Evolutionary conservation across 2,797 vertebrate species (phyloP).

Genomic region (Periparus ater): DNA sequence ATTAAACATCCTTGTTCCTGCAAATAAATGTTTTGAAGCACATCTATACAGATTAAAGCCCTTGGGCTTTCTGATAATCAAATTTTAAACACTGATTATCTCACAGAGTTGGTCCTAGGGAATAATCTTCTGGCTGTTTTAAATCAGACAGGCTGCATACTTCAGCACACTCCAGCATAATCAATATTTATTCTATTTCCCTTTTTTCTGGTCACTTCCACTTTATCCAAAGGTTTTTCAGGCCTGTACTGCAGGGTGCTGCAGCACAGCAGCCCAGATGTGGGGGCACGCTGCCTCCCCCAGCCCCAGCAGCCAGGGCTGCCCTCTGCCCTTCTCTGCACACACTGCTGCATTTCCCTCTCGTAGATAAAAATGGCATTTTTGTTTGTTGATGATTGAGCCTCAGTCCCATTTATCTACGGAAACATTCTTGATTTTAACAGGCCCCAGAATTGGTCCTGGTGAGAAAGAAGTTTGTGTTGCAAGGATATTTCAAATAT

Average conservation of each 20-base stretch:
- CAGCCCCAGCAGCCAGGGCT: rapidly evolving
- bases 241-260: rapidly evolving
- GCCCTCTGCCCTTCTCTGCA: neutral
- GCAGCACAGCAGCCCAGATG: neutral
- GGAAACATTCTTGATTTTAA: slow-evolving; percentile 1
- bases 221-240: neutral
- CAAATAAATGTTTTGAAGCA: slow-evolving; percentile 10
- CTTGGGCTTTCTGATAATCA: neutral
- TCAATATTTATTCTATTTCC: neutral
- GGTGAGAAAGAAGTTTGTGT: neutral
- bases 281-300: rapidly evolving
- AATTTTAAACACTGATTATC: slow-evolving; percentile 8
- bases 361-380: neutral
- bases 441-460: neutral
- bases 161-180: neutral
- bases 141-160: neutral
- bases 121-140: neutral
- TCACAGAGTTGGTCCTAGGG: neutral
- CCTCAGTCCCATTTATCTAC: neutral
- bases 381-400: neutral
- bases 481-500: slow-evolving; percentile 10
- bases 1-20: slow-evolving; percentile 24
- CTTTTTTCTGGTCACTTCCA: neutral
- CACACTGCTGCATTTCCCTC: rapidly evolving
- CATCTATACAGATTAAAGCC: slow-evolving; percentile 9